Evolutionary conservation across 2,888 invertebrate genomes (phyloP), one percentile per base, ranked within the genome.

Genomic region (Hydraecia micacea): DNA sequence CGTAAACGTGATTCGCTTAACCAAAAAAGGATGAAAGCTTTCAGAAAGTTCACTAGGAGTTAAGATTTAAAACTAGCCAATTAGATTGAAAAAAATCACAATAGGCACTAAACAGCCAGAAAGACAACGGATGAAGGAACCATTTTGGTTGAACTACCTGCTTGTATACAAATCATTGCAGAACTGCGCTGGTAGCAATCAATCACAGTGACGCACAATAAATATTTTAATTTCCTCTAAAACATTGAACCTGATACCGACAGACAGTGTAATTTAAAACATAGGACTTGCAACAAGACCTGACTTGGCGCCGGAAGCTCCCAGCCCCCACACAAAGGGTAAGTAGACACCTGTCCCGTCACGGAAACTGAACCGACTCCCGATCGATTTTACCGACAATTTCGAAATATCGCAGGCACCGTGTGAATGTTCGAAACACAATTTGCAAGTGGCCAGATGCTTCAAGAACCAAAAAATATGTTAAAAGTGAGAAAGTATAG

Each of bases 331-430:
- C 80, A 89, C 91, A 89, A 88, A 90, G 91, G 93, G 93, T 92
- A 91, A 93, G 84, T 77, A 78, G 91, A 93, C 91, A 93, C 93
- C 93, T 93, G 93, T 88, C 89, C 88, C 76, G 67, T 65, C 84
- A 86, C 86, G 88, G 87, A 84, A 79, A 73, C 78, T 74, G 70
- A 85, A 69, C 81, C 79, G 79, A 86, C 73, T 85, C 74, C 83
- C 67, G 77, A 87, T 87, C 79, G 84, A 87, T 87, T 77, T 86
- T 83, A 86, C 89, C 75, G 72, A 84, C 79, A 67, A 67, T 63
- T 70, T 83, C 28, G 77, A 79, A 83, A 75, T 80, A 82, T 84
- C 36, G 65, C 62, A 77, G 71, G 68, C 75, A 81, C 66, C 80
- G 88, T 88, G 88, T 86, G 88, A 88, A 88, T 73, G 32, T 74